Percentiles rank a stretch among this genome's conserved stretches.
Evolutionary conservation across 2,113 vertebrate species (phyloP).

Genomic region (Tretioscincus oriximinensis): DNA sequence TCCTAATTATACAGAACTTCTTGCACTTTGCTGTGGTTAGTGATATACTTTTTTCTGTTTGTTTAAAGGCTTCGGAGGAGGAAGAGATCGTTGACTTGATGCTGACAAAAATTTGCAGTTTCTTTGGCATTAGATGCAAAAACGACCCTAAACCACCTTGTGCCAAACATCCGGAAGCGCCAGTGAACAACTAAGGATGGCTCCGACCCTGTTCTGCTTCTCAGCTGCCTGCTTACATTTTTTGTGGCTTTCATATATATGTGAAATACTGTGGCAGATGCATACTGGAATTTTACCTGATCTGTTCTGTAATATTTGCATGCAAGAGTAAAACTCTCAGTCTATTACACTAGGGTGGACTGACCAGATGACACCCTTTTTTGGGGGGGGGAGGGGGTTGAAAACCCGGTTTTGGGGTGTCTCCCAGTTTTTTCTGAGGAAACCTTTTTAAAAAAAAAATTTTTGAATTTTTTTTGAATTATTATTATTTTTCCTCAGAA

Average conservation of each 20-base stretch:
- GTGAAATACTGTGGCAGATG: accelerated
- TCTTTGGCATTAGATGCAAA: slow-evolving; percentile 84
- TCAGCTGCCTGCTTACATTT: neutral
- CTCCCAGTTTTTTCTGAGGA: too few relatives aligned
- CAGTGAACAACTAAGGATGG: neutral
- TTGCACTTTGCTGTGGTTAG: too few relatives aligned
- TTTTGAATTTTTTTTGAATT: too few relatives aligned
- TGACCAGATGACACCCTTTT: too few relatives aligned
- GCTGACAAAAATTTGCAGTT: slow-evolving; percentile 85
- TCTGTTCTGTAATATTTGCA: neutral
- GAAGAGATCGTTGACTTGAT: slow-evolving; percentile 91
- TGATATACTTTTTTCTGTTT: neutral
- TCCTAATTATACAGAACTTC: too few relatives aligned
- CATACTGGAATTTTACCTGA: neutral
- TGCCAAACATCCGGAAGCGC: accelerated
- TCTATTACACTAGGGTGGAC: too few relatives aligned
- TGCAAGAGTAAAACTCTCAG: neutral
- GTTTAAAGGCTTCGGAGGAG: slow-evolving; percentile 88
- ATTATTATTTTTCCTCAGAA: too few relatives aligned
- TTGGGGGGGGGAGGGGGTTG: too few relatives aligned
- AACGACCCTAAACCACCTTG: slow-evolving; percentile 49
- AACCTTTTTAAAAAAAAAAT: too few relatives aligned
- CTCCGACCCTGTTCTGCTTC: neutral
- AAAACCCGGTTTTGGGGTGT: too few relatives aligned
- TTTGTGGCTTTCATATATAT: neutral